phyloP scores from a whole-genome alignment of 2,113 vertebrate species.

The Melanerpes formicivorus region DNA sequence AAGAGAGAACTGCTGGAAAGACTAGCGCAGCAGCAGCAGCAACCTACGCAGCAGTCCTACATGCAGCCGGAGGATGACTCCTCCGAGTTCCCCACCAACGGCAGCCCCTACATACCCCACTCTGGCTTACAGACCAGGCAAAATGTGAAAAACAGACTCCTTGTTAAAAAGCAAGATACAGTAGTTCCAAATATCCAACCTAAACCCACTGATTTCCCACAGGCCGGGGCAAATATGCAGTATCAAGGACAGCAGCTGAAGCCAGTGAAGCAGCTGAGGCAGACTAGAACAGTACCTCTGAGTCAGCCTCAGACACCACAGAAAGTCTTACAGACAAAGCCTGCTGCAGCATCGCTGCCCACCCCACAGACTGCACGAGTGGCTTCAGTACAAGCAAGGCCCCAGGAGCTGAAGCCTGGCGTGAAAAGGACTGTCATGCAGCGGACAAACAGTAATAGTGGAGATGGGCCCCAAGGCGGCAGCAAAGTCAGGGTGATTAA shows the following conservation, averaged over 20 bases:
- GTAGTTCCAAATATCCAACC: conserved; percentile 35
- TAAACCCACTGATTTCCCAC: conserved; percentile 61
- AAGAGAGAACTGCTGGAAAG: conserved; percentile 93
- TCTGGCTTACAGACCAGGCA: conserved; percentile 71
- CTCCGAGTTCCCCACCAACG: conserved; percentile 63
- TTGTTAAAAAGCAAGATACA: conserved; percentile 70
- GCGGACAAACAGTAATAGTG: conserved; percentile 79
- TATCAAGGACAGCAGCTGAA: conserved; percentile 74
- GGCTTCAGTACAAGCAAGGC: conserved; percentile 63
- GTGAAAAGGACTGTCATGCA: conserved; percentile 97
- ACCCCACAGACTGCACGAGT: conserved; percentile 51
- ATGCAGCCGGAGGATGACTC: conserved; percentile 61
- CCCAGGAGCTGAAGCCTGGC: conserved; percentile 80
- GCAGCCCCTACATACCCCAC: conserved; percentile 72
- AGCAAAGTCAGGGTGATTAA: conserved; percentile 96
- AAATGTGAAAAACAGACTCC: conserved; percentile 81
- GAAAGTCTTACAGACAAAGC: conserved; percentile 52
- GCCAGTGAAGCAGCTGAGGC: conserved; percentile 72
- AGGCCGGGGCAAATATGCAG: conserved; percentile 41
- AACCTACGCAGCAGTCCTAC: conserved; percentile 43
- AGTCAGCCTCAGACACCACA: conserved; percentile 36
- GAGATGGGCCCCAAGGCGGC: conserved; percentile 81
- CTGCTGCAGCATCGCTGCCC: conserved; percentile 56
- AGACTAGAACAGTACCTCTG: conserved; percentile 54
- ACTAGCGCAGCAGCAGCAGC: conserved; percentile 81